A percentile compares a stretch with the other conserved stretches of the same genome.
These are phyloP conservation scores for Tamandua tetradactyla DNA, from an alignment of 2,797 vertebrate genomes.

Conservation along the genomic window DNA sequence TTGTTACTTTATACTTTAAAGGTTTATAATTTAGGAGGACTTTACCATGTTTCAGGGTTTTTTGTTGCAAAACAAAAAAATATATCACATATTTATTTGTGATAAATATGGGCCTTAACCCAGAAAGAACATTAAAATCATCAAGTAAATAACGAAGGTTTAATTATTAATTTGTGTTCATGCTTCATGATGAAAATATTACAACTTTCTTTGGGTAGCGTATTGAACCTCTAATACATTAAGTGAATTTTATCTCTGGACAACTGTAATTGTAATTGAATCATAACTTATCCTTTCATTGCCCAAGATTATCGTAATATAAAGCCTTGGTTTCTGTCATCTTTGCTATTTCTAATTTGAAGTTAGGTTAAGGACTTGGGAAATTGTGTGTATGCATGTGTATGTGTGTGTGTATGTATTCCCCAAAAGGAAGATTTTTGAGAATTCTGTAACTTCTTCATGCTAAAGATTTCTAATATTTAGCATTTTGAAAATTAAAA, in stretches of 20 bases:
- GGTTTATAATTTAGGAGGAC: conserved; percentile 25
- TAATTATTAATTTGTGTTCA: conserved; percentile 62
- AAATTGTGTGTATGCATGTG: neutral
- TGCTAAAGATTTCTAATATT: conserved; percentile 45
- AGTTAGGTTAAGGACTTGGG: conserved; percentile 12
- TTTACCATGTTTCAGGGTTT: conserved; percentile 47
- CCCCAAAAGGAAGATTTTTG: conserved; percentile 36
- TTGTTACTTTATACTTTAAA: conserved; percentile 31
- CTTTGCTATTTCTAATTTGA: conserved; percentile 9
- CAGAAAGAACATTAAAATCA: conserved; percentile 55
- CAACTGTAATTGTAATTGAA: conserved; percentile 56
- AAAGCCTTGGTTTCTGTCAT: neutral
- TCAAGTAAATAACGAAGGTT: conserved; percentile 42
- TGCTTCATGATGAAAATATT: conserved; percentile 64
- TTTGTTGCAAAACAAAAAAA: too few relatives aligned
- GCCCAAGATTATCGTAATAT: conserved; percentile 17
- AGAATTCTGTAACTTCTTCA: conserved; percentile 36
- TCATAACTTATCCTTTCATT: conserved; percentile 37
- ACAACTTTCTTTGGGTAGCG: conserved; percentile 56
- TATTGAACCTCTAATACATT: neutral
- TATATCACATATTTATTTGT: too few relatives aligned
- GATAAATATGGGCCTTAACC: conserved; percentile 36
- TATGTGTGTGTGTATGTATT: neutral
- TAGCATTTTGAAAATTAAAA: conserved; percentile 51
- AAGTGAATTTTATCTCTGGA: conserved; percentile 39